Base-by-base conservation (phyloP, 2,888 invertebrate species). In the Melieria crassipennis region DNA sequence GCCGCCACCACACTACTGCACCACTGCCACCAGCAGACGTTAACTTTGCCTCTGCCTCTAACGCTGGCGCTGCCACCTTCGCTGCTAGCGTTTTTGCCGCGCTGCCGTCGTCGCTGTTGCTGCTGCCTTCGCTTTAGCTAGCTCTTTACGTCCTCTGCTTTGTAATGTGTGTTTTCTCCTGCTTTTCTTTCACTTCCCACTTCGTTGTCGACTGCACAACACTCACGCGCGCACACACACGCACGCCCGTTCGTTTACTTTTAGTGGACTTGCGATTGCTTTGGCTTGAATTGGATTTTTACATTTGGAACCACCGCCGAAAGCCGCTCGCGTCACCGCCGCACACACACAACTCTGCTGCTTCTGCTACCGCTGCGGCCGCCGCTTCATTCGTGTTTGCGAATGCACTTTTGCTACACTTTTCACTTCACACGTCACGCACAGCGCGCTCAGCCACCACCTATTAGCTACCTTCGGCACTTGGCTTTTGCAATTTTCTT, bases 31-130 rank as follows among this genome's bases (percentile, higher is more conserved):
- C 42, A 52, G 11, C 50, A 52, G 43, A 65, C 50, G 13, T n/a
- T 69, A 16, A 16, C 16, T 16, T 16, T 16, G 52, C 52, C 52
- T n/a, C 52, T 52, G 50, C 50, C 50, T 50, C 50, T 50, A 11
- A 9, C 50, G 50, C 50, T 50, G 52, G 13, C 30, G 16, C 30
- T 13, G 47, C 65, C 62, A 62, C 50, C 61, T 60, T 64, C 64
- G 62, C 47, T 42, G n/a, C 43, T 50, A 30, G 30, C 30, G 30
- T 30, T 30, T 30, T 30, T 30, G 30, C 30, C 68, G 50, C 30
- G 30, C 66, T 62, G 70, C 48, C 57, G 68, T 46, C 55, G 60
- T 50, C 52, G 69, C 42, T 60, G 65, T 30, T 46, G 60, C 46
- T 9, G 58, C 55, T 58, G 57, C 50, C 16, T 9, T 11, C 16